Evolutionary conservation across 2,797 vertebrate genomes (phyloP).

Genomic region (Benthosema pterotum): DNA sequence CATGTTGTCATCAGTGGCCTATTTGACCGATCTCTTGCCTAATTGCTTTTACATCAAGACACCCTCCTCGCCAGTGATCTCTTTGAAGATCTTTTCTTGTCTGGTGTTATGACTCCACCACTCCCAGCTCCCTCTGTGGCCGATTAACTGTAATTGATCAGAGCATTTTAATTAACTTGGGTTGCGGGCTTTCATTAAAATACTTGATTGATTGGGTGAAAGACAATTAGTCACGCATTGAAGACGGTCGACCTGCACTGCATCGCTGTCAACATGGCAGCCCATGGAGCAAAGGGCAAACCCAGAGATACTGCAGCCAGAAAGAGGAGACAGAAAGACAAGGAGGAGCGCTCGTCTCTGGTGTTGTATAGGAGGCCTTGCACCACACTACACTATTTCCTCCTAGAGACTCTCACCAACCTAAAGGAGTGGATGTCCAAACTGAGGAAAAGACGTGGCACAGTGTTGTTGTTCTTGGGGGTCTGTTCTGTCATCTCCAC

Average conservation of each 20-base stretch:
- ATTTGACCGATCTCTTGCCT: too few species aligned
- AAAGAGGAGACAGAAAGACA: conserved; percentile 87
- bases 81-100: too few species aligned
- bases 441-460: conserved; percentile 88
- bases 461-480: conserved; percentile 83
- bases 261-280: conserved; percentile 90
- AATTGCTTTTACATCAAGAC: too few species aligned
- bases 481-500: conserved; percentile 84
- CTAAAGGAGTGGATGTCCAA: conserved; percentile 93
- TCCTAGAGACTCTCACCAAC: conserved; percentile 90
- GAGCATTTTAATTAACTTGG: too few species aligned
- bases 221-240: too few species aligned
- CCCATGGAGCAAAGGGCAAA: conserved; percentile 94
- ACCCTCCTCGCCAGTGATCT: too few species aligned
- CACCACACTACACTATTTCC: conserved; percentile 93
- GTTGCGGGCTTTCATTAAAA: too few species aligned
- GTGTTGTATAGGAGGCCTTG: conserved; percentile 93
- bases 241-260: conserved; percentile 10
- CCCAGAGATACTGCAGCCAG: conserved; percentile 82
- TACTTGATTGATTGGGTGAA: too few species aligned
- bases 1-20: too few species aligned
- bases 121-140: too few species aligned
- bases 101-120: too few species aligned
- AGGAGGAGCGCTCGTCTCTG: conserved; percentile 90
- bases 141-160: too few species aligned